A percentile compares a stretch with the other conserved stretches of the same genome.
These are phyloP conservation scores for Platypus cylindrus DNA, from an alignment of 2,888 invertebrate species.

Conservation along the genomic window DNA sequence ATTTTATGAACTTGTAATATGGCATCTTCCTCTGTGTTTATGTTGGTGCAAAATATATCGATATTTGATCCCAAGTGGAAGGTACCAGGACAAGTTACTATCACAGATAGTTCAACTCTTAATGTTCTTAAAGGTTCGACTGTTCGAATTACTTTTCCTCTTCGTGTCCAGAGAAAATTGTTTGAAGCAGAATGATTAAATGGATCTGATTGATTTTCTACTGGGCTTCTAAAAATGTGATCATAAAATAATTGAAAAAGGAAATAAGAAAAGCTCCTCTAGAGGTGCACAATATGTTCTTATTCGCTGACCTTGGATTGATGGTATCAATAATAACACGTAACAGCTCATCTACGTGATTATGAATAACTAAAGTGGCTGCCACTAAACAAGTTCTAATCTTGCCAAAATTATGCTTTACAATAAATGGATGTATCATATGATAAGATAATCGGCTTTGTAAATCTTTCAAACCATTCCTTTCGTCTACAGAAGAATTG, in stretches of 20 bases:
- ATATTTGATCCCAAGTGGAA: constrained; percentile 54
- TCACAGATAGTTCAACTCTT: constrained; percentile 35
- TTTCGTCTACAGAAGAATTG: constrained; percentile 15
- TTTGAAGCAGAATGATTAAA: too few relatives aligned
- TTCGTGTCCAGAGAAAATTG: constrained; percentile 32
- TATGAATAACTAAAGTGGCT: constrained; percentile 52
- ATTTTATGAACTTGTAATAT: constrained; percentile 29
- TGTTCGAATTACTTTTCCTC: constrained; percentile 25
- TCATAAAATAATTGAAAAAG: too few relatives aligned
- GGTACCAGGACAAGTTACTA: constrained; percentile 51
- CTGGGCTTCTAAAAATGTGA: too few relatives aligned
- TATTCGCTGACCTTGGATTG: constrained; percentile 33
- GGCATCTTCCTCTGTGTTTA: constrained; percentile 21
- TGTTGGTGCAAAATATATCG: constrained; percentile 35
- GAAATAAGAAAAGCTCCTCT: too few relatives aligned
- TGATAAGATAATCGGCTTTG: constrained; percentile 41
- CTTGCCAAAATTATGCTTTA: constrained; percentile 49
- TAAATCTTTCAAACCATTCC: constrained; percentile 16
- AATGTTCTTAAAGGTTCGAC: constrained; percentile 29
- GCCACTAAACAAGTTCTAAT: constrained; percentile 53
- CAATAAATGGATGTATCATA: constrained; percentile 43
- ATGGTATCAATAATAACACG: constrained; percentile 35
- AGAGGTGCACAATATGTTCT: too few relatives aligned
- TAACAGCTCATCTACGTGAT: constrained; percentile 47
- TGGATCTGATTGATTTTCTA: too few relatives aligned